phyloP scores from a whole-genome alignment of 1,140 invertebrate genomes.

The Drosophila kanapiae region DNA sequence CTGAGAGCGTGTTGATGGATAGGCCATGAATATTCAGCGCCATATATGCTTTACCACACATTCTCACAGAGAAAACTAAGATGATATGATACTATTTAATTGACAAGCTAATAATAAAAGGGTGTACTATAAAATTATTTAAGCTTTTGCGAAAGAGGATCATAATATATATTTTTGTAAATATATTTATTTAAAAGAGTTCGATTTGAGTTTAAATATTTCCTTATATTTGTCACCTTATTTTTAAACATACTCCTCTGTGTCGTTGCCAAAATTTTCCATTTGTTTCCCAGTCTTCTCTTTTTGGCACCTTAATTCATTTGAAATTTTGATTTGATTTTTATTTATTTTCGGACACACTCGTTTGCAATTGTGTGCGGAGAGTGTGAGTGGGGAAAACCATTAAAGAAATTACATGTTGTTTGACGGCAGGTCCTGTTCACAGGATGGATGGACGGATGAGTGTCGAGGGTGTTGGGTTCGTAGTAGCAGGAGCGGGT shows the following conservation, averaged over 20 bases:
- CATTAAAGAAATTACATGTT: constrained; percentile 83
- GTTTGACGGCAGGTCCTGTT: constrained; percentile 40
- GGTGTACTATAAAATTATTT: too few species aligned
- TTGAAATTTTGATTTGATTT: constrained; percentile 54
- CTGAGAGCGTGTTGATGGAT: background rate
- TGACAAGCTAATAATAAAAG: too few species aligned
- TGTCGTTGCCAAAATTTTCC: background rate
- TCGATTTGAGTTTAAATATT: background rate
- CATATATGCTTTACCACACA: too few species aligned
- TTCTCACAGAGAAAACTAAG: too few species aligned
- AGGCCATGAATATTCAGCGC: background rate
- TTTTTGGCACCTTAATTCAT: constrained; percentile 70
- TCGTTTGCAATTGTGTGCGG: constrained; percentile 17
- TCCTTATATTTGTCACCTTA: too few species aligned
- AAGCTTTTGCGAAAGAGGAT: too few species aligned
- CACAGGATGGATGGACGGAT: constrained; percentile 30
- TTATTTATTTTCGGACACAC: constrained; percentile 53
- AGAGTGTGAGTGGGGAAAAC: constrained; percentile 58
- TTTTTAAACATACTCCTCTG: background rate
- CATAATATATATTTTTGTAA: too few species aligned
- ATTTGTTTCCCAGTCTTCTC: constrained; percentile 1
- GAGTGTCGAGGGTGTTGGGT: constrained; percentile 26
- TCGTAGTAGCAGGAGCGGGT: constrained; percentile 11
- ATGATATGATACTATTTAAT: too few species aligned
- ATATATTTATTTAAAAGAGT: too few species aligned